These are phyloP conservation scores for Micrastur ruficollis DNA, from an alignment of 2,797 vertebrate species.

Conservation along the genomic window DNA sequence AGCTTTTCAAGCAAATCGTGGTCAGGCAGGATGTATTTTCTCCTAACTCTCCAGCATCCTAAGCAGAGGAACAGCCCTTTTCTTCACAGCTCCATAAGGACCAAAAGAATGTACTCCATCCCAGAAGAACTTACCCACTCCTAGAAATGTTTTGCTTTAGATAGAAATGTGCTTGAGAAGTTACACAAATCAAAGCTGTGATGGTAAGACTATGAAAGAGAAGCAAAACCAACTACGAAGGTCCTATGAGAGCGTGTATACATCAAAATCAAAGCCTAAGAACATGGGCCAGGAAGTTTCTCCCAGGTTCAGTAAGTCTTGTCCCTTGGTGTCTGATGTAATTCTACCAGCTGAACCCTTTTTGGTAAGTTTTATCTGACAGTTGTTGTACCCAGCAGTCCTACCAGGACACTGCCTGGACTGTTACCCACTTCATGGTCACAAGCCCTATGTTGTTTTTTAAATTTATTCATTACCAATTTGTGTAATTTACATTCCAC, in stretches of 20 bases:
- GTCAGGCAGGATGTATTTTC: background rate
- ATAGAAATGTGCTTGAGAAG: background rate
- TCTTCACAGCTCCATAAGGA: background rate
- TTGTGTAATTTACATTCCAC: background rate
- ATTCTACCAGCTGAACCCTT: background rate
- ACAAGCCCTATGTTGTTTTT: background rate
- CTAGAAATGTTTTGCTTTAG: background rate
- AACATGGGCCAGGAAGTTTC: background rate
- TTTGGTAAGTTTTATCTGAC: background rate
- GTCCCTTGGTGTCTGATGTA: background rate
- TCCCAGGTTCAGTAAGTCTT: background rate
- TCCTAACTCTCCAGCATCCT: background rate
- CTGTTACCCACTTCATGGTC: background rate
- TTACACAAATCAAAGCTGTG: background rate
- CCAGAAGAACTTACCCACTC: background rate
- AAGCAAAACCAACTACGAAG: background rate
- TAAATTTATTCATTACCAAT: background rate
- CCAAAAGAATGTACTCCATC: background rate
- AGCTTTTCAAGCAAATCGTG: background rate
- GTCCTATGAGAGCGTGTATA: background rate
- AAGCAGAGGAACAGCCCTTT: background rate
- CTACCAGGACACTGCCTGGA: background rate
- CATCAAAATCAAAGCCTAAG: background rate
- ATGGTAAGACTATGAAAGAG: background rate
- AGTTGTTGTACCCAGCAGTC: background rate